Evolutionary conservation across 2,797 vertebrate genomes (phyloP).

Genomic region (Leptoclinus maculatus): DNA sequence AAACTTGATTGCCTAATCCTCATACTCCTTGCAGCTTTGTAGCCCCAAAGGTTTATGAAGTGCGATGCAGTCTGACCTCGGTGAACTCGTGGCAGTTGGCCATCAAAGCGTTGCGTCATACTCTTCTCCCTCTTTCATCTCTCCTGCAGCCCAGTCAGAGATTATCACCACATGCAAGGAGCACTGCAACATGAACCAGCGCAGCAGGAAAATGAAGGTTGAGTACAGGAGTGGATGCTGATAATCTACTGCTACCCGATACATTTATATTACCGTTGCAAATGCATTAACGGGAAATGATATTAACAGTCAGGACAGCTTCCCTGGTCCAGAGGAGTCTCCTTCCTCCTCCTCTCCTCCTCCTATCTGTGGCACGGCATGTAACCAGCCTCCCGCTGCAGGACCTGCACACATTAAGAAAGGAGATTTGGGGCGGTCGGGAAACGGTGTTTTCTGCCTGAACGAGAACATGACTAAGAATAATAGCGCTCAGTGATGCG

Average conservation of each 20-base stretch:
- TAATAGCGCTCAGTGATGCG: constrained; percentile 74
- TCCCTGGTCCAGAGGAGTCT: neutral
- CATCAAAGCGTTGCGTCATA: constrained; percentile 43
- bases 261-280: constrained; percentile 37
- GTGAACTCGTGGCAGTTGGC: constrained; percentile 54
- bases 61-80: constrained; percentile 41
- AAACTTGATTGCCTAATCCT: constrained; percentile 55
- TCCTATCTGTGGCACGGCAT: constrained; percentile 8
- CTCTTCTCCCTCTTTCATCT: constrained; percentile 55
- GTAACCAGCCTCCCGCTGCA: constrained; percentile 30
- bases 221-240: constrained; percentile 31
- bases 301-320: constrained; percentile 39
- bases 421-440: constrained; percentile 7
- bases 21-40: constrained; percentile 26
- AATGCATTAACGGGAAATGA: constrained; percentile 24
- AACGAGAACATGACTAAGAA: constrained; percentile 77
- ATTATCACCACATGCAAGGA: constrained; percentile 52
- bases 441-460: constrained; percentile 50
- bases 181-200: constrained; percentile 39
- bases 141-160: constrained; percentile 51
- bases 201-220: constrained; percentile 34
- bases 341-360: neutral
- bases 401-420: constrained; percentile 33
- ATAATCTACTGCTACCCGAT: constrained; percentile 18
- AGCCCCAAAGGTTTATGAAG: constrained; percentile 61